phyloP scores from a whole-genome alignment of 1,140 invertebrate species.

The Argopecten irradians region DNA sequence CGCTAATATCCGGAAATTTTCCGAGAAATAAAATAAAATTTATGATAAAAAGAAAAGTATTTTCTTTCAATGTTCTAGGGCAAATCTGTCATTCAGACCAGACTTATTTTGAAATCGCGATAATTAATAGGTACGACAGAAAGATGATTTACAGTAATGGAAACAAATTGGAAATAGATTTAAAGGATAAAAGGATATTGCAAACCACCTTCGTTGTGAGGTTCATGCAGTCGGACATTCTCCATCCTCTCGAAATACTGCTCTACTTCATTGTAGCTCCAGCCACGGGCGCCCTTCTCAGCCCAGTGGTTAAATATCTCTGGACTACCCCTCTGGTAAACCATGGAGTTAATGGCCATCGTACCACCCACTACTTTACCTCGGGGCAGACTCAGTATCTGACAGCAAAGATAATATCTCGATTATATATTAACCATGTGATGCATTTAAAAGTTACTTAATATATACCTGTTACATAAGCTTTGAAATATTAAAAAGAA shows the following conservation, averaged over 20 bases:
- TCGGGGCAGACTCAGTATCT: slow-evolving; percentile 71
- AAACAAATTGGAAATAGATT: too few species aligned
- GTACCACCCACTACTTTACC: slow-evolving; percentile 83
- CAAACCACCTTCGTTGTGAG: slow-evolving; percentile 24
- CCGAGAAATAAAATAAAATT: too few species aligned
- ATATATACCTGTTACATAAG: background rate
- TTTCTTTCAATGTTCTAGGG: too few species aligned
- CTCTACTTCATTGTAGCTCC: slow-evolving; percentile 86
- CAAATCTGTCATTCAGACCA: too few species aligned
- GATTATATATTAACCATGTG: slow-evolving; percentile 28
- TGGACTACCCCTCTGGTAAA: slow-evolving; percentile 93
- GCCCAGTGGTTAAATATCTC: slow-evolving; percentile 96
- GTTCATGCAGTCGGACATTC: slow-evolving; percentile 14
- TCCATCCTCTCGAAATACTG: slow-evolving; percentile 92
- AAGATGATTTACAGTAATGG: too few species aligned
- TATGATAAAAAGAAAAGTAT: too few species aligned
- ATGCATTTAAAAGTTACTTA: background rate
- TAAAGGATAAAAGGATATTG: background rate
- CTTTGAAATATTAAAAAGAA: background rate
- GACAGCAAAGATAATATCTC: slow-evolving; percentile 23
- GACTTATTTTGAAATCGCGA: too few species aligned
- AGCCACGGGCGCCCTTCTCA: slow-evolving; percentile 89
- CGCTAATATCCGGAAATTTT: too few species aligned
- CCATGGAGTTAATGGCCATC: slow-evolving; percentile 95
- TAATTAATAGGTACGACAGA: too few species aligned